Base-by-base conservation (phyloP, 1,140 invertebrate species). In the Cylas formicarius region DNA sequence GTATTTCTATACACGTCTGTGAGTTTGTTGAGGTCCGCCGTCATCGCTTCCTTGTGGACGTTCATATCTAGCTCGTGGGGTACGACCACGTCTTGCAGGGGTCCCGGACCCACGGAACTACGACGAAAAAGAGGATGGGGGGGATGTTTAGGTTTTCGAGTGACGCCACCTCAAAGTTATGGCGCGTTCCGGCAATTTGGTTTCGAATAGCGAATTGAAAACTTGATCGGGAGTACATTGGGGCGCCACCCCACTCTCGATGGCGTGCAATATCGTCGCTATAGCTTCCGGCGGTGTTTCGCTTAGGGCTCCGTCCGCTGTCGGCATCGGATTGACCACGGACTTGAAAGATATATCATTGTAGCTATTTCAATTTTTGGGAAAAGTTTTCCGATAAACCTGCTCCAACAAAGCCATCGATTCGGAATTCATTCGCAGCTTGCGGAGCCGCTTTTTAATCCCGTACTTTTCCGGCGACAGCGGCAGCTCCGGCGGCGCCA, bases 21-120 rank as follows among this genome's bases (percentile, higher is more conserved):
- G 11, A 50, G 31, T 16, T 54, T 44, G n/a, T 45, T 47, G 35
- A 52, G 33, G 20, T 50, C 32, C 4, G 26, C 21, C 20, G 39
- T 49, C 24, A 56, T 21, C 3, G 41, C 27, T 35, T 53, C 51
- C 17, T 53, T 48, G 20, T 54, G 48, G 18, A 62, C 33, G 3
- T 37, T 17, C 13, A 43, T 31, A n/a, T 57, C 49, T 7, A 55
- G 28, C 7, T 40, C 27, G 14, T 41, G 43, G 7, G 62, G 62
- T 7, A 64, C 53, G 1, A 63, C 46, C 0, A 63, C 49, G 27
- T 64, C 60, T 32, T 61, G 52, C 1, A 61, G 33, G 9, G 60
- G 60, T 16, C 47, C 52, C 1, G 58, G 55, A 11, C 52, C 54
- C 2, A 60, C 55, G 1, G 61, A 54, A 45, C 56, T 57, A 36